phyloP scores from a whole-genome alignment of 2,888 invertebrate species.

The Drosophila ustulata region DNA sequence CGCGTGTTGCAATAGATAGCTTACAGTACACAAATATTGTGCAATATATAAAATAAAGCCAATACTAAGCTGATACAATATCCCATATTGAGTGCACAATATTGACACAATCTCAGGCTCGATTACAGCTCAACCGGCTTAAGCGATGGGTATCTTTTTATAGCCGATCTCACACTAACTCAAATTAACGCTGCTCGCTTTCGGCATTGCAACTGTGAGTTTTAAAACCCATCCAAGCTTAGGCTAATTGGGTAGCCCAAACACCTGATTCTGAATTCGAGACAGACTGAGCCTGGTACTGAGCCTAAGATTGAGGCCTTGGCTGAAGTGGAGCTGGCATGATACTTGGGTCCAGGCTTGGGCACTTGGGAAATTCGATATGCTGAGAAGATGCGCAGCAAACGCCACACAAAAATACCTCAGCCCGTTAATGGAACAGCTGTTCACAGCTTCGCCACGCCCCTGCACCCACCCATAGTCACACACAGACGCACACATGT shows the following conservation, averaged over 20 bases:
- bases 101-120: slow-evolving; percentile 50
- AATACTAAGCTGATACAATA: slow-evolving; percentile 3
- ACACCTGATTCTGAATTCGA: slow-evolving; percentile 59
- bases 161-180: slow-evolving; percentile 46
- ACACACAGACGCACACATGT: slow-evolving; percentile 30
- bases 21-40: no score
- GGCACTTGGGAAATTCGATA: slow-evolving; percentile 67
- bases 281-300: slow-evolving; percentile 12
- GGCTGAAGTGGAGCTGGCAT: slow-evolving; percentile 38
- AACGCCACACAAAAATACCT: slow-evolving; percentile 59
- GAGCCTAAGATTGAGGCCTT: slow-evolving; percentile 1
- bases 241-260: slow-evolving; percentile 57
- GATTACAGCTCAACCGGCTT: slow-evolving; percentile 35
- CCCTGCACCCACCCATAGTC: slow-evolving; percentile 25
- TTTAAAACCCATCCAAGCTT: slow-evolving; percentile 49
- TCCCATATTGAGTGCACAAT: slow-evolving; percentile 3
- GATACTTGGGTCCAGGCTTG: slow-evolving; percentile 38
- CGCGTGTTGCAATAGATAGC: no score
- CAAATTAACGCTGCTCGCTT: slow-evolving; percentile 45
- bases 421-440: slow-evolving; percentile 53
- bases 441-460: slow-evolving; percentile 41
- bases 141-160: slow-evolving; percentile 27
- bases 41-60: not conserved
- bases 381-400: slow-evolving; percentile 76
- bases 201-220: slow-evolving; percentile 58